Base-by-base conservation (phyloP, 2,888 invertebrate genomes). In the Agelastica alni region DNA sequence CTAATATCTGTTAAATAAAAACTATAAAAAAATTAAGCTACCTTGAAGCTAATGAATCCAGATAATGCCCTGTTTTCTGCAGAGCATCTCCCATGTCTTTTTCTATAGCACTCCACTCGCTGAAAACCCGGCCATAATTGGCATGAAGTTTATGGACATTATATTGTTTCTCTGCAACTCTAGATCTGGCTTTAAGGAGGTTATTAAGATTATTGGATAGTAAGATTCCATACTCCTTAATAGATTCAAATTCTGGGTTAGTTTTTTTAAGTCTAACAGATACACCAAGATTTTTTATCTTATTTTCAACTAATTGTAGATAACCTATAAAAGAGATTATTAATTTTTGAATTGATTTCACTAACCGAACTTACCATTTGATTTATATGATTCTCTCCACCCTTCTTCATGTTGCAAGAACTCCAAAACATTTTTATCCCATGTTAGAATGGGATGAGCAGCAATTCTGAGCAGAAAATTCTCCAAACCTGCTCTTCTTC, bases 61-160 rank as follows among this genome's bases (percentile, higher is more conserved):
- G 80, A 69, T 84, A 85, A 73, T 85, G 85, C 1, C 85, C 84
- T 2, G 83, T 83, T 70, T 83, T 83, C 66, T 89, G 90, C 44
- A 92, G 70, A 0, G 88, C 88, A 70, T 91, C 91, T 0, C 78
- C 89, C 87, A 91, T 89, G 55, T 87, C 62, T 63, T 85, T 87
- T 70, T 92, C 92, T 45, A 88, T 85, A 22, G 86, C 89, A 72
- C 91, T 90, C 91, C 91, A 92, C 73, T 92, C 91, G 65, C 89
- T 89, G 70, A 60, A 60, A 51, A 91, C 82, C 39, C 89, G 83
- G 1, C 91, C 91, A 66, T 91, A 91, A 77, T 89, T 88, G 0
- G 86, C 85, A 70, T 92, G 91, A 30, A 91, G 77, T 73, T 91
- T 91, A 70, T 90, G 88, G 16, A 91, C 79, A 5, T 85, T 87